Conservation (phyloP, 2,797 vertebrate genomes). For the Menidia menidia region DNA sequence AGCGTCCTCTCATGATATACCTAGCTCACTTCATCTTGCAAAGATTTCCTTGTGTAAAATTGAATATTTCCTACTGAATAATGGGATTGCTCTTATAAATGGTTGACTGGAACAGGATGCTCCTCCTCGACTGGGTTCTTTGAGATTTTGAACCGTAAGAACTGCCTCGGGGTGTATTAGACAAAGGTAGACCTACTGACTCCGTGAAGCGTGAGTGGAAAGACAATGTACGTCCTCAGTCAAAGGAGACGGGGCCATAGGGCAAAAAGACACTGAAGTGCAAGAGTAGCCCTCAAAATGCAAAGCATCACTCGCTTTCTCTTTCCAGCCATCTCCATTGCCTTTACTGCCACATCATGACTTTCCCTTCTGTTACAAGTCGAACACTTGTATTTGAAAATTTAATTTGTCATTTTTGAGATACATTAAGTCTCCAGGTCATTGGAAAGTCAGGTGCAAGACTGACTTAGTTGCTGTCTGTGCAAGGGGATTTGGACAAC, state of each 20-base stretch:
- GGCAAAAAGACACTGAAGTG: constrained; percentile 38
- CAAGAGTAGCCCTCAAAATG: constrained; percentile 46
- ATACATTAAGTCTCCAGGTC: constrained; percentile 45
- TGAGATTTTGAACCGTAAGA: constrained; percentile 36
- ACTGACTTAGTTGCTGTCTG: constrained; percentile 66
- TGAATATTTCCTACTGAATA: constrained; percentile 25
- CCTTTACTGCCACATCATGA: constrained; percentile 40
- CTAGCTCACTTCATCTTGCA: constrained; percentile 2
- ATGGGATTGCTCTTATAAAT: constrained; percentile 24
- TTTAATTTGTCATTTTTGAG: constrained; percentile 38
- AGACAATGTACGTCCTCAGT: constrained; percentile 41
- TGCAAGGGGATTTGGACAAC: constrained; percentile 64
- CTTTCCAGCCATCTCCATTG: constrained; percentile 40
- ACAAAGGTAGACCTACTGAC: constrained; percentile 47
- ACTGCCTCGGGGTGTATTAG: constrained; percentile 50
- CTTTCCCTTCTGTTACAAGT: constrained; percentile 19
- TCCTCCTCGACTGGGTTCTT: constrained; percentile 14
- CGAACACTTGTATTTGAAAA: constrained; percentile 45
- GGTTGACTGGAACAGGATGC: constrained; percentile 1
- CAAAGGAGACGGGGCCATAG: constrained; percentile 38
- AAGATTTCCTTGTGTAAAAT: constrained; percentile 17
- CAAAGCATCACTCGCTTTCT: constrained; percentile 44
- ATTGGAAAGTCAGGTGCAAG: constrained; percentile 31
- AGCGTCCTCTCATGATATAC: not conserved
- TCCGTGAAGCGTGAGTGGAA: constrained; percentile 45